Conservation (phyloP, 23 tunicate genomes). For the Oikopleura dioica region DNA sequence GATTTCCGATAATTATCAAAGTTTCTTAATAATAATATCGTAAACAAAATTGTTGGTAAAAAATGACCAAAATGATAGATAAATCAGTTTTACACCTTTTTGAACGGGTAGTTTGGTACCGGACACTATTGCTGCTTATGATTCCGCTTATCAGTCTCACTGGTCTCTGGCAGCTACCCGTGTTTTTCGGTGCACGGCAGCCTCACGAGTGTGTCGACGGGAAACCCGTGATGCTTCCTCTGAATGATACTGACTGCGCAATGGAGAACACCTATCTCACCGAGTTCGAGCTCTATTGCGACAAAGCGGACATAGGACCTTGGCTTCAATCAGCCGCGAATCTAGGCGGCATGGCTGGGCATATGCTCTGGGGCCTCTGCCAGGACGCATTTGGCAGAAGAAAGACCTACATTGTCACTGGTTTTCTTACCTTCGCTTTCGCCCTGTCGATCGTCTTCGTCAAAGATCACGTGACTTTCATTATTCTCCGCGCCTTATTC, state of each 20-base stretch:
- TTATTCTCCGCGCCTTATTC: not conserved
- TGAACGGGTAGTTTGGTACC: not conserved
- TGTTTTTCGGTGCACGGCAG: not conserved
- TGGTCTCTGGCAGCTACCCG: slow-evolving; percentile 4
- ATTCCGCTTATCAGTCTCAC: not conserved
- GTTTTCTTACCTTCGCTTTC: not conserved
- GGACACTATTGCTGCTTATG: not conserved
- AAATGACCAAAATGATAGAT: no score
- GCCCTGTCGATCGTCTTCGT: not conserved
- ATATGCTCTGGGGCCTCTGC: slow-evolving; percentile 6
- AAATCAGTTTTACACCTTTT: no score
- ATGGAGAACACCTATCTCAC: slow-evolving; percentile 2
- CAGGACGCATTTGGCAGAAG: not conserved
- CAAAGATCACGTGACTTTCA: not conserved
- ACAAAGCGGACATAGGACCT: not conserved
- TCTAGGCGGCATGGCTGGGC: not conserved
- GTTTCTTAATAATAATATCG: no score
- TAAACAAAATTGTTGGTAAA: no score
- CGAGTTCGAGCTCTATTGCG: not conserved
- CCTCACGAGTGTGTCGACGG: not conserved
- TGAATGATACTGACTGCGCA: not conserved
- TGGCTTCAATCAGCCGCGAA: not conserved
- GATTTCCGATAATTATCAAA: no score
- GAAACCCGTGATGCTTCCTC: not conserved
- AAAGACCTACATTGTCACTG: slow-evolving; percentile 4